A percentile compares a stretch with the other conserved stretches of the same genome.
phyloP scores from a whole-genome alignment of 1,140 invertebrate genomes.

The Calephelis nemesis region DNA sequence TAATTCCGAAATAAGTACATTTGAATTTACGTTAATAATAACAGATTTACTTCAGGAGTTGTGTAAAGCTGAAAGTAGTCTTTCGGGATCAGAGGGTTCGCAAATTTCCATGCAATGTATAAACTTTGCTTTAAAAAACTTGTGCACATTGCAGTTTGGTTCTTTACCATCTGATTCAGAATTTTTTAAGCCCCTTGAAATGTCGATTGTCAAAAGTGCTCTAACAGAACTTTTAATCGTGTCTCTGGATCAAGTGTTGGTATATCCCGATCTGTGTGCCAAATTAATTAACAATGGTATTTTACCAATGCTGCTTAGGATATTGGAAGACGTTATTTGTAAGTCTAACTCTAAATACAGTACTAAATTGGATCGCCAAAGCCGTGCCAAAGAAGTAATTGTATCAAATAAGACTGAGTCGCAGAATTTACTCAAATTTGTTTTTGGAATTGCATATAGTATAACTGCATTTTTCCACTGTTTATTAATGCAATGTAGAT shows the following conservation, averaged over 20 bases:
- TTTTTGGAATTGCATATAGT: constrained; percentile 82
- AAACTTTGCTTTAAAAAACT: constrained; percentile 81
- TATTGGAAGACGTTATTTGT: constrained; percentile 80
- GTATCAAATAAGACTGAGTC: constrained; percentile 50
- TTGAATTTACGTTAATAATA: constrained; percentile 81
- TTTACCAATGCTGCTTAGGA: constrained; percentile 81
- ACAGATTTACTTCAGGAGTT: constrained; percentile 81
- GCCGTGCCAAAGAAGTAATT: constrained; percentile 36
- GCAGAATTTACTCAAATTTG: constrained; percentile 79
- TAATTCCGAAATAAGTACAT: constrained; percentile 76
- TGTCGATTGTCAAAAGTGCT: constrained; percentile 79
- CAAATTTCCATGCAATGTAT: constrained; percentile 81
- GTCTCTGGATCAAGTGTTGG: constrained; percentile 80
- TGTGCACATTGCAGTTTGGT: constrained; percentile 82
- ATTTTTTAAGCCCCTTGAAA: constrained; percentile 43
- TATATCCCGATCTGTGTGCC: constrained; percentile 80
- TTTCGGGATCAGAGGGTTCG: constrained; percentile 73
- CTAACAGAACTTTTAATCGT: constrained; percentile 81
- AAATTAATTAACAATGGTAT: constrained; percentile 82
- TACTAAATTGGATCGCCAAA: constrained; percentile 41
- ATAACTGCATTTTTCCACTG: constrained; percentile 82
- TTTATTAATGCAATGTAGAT: constrained; percentile 79
- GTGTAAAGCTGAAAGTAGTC: constrained; percentile 79
- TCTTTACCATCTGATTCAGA: constrained; percentile 42
- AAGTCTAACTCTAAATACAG: constrained; percentile 58